Conservation (phyloP, 2,113 vertebrate genomes). For the Sinocyclocheilus anshuiensis region DNA sequence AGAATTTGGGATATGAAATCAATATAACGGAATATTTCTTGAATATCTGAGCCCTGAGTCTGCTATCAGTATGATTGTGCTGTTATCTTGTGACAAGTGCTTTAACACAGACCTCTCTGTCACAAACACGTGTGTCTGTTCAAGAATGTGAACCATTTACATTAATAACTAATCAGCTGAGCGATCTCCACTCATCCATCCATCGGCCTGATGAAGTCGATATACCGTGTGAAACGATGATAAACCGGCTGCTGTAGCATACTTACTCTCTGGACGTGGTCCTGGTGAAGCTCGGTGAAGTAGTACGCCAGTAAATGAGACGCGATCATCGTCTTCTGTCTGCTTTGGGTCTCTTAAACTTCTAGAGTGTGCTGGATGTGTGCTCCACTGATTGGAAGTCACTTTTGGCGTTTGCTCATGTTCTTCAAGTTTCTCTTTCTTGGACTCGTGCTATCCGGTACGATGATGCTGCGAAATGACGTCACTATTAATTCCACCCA, state of each 20-base stretch:
- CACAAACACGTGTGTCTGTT: background rate
- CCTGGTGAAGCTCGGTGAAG: conserved; percentile 83
- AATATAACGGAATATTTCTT: no score
- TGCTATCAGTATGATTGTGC: background rate
- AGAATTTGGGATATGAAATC: no score
- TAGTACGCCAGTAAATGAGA: conserved; percentile 82
- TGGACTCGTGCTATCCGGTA: background rate
- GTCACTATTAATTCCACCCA: conserved; percentile 42
- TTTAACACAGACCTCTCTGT: background rate
- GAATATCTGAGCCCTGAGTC: background rate
- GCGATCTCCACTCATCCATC: no score
- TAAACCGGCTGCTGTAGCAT: background rate
- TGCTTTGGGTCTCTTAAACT: background rate
- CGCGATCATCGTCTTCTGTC: conserved; percentile 78
- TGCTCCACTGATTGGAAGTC: background rate
- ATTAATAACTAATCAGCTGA: background rate
- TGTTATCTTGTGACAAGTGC: background rate
- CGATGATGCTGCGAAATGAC: background rate
- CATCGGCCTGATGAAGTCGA: background rate
- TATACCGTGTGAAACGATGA: background rate
- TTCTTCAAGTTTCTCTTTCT: background rate
- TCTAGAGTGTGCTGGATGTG: background rate
- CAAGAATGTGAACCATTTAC: background rate
- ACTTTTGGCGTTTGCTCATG: conserved; percentile 7
- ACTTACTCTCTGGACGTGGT: conserved; percentile 84